Conservation (phyloP, 2,888 invertebrate species). For the Xylota segnis region DNA sequence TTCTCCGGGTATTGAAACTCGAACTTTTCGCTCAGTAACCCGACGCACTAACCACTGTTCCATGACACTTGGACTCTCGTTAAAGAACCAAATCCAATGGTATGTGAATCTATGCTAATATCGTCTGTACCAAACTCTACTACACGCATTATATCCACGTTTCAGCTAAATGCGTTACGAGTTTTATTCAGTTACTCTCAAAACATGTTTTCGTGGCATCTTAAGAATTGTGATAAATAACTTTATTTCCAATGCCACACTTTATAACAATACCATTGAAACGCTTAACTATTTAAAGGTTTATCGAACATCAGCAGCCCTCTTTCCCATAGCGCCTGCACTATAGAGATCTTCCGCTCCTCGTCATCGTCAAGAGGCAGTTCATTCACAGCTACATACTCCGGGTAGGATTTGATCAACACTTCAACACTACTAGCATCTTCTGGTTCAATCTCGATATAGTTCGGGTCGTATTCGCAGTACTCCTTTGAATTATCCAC, state of each 20-base stretch:
- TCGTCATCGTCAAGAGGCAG: constrained; percentile 88
- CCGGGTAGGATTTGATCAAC: constrained; percentile 91
- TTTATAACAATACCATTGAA: background rate
- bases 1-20: too few relatives aligned
- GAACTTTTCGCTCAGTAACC: too few relatives aligned
- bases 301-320: constrained; percentile 90
- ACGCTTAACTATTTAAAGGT: constrained; percentile 78
- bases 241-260: background rate
- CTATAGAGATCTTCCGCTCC: constrained; percentile 88
- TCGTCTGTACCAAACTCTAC: too few relatives aligned
- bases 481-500: constrained; percentile 94
- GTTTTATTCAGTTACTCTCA: too few relatives aligned
- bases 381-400: constrained; percentile 89
- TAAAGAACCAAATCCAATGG: too few relatives aligned
- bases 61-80: too few relatives aligned
- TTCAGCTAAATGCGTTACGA: too few relatives aligned
- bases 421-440: constrained; percentile 89
- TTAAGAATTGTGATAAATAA: background rate
- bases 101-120: too few relatives aligned
- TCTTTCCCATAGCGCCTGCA: constrained; percentile 92
- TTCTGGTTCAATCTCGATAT: constrained; percentile 89
- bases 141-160: too few relatives aligned
- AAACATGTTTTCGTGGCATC: too few relatives aligned
- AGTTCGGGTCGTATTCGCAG: constrained; percentile 91
- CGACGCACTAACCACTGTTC: too few relatives aligned